Conservation (phyloP, 2,797 vertebrate species). For the Rhinatrema bivittatum region DNA sequence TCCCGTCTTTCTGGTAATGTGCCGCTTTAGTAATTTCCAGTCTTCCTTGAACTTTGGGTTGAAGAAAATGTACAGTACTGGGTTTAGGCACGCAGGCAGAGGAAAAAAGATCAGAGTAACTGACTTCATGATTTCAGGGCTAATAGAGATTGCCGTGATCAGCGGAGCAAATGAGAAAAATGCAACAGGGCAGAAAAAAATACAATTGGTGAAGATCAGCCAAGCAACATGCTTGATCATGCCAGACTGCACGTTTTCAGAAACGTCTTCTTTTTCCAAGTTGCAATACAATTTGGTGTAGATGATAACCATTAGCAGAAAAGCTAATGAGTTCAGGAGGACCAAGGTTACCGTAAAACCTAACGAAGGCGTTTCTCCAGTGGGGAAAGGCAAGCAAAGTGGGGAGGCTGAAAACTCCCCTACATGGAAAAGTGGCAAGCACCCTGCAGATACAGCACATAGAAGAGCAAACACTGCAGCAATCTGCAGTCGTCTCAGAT, state of each 20-base stretch:
- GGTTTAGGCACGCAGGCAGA: conserved; percentile 87
- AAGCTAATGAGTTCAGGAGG: conserved; percentile 84
- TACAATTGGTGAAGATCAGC: conserved; percentile 97
- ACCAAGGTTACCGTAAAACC: conserved; percentile 85
- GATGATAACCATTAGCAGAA: conserved; percentile 83
- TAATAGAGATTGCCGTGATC: conserved; percentile 75
- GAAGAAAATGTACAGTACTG: conserved; percentile 91
- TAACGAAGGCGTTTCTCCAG: conserved; percentile 71
- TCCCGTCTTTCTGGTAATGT: conserved; percentile 26
- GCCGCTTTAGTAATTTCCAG: conserved; percentile 73
- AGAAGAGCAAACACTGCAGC: conserved; percentile 67
- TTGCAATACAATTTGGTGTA: conserved; percentile 93
- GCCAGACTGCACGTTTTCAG: conserved; percentile 76
- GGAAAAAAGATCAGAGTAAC: conserved; percentile 95
- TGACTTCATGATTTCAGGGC: conserved; percentile 91
- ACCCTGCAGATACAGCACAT: conserved; percentile 68
- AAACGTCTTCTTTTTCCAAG: conserved; percentile 83
- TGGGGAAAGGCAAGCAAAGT: conserved; percentile 89
- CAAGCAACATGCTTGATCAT: conserved; percentile 89
- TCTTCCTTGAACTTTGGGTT: conserved; percentile 92
- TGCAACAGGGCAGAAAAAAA: conserved; percentile 95
- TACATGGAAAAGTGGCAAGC: conserved; percentile 70
- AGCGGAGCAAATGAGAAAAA: conserved; percentile 92
- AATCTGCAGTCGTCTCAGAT: conserved; percentile 59
- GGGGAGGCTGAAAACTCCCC: conserved; percentile 74